Conservation (phyloP, 2,113 vertebrate genomes). For the Brachypteracias leptosomus region DNA sequence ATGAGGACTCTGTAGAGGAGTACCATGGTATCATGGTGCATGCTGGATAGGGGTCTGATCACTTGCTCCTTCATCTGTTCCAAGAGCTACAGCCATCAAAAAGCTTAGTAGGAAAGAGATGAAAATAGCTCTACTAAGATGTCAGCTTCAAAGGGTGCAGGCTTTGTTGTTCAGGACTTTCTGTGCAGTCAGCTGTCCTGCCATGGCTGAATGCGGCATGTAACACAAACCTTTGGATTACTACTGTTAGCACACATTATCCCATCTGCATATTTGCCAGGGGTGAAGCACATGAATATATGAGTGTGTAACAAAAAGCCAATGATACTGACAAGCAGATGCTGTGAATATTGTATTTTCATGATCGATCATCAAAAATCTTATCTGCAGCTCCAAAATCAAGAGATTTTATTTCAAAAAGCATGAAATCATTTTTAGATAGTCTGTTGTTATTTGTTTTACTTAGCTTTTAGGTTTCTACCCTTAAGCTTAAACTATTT, state of each 20-base stretch:
- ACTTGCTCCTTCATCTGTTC: not conserved
- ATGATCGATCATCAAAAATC: not conserved
- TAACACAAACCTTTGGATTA: not conserved
- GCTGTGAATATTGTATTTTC: not conserved
- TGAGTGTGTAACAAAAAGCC: not conserved
- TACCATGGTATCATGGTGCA: fast-evolving
- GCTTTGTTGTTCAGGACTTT: not conserved
- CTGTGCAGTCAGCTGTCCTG: not conserved
- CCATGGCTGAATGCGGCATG: not conserved
- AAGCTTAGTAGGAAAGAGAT: not conserved
- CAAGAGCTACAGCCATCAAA: not conserved
- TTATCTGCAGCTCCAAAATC: not conserved
- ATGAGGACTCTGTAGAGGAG: not conserved
- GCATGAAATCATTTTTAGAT: not conserved
- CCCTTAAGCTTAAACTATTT: not conserved
- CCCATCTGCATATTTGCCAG: not conserved
- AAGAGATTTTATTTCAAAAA: not conserved
- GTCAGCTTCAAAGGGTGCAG: not conserved
- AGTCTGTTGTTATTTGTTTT: not conserved
- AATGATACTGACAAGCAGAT: not conserved
- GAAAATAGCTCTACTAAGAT: not conserved
- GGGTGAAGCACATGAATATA: not conserved
- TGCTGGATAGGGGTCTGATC: not conserved
- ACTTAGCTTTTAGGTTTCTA: not conserved
- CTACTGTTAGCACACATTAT: not conserved